Percentiles rank a stretch among this genome's conserved stretches.
Conservation (phyloP, 2,888 invertebrate species). For the Embidobia sp. region DNA sequence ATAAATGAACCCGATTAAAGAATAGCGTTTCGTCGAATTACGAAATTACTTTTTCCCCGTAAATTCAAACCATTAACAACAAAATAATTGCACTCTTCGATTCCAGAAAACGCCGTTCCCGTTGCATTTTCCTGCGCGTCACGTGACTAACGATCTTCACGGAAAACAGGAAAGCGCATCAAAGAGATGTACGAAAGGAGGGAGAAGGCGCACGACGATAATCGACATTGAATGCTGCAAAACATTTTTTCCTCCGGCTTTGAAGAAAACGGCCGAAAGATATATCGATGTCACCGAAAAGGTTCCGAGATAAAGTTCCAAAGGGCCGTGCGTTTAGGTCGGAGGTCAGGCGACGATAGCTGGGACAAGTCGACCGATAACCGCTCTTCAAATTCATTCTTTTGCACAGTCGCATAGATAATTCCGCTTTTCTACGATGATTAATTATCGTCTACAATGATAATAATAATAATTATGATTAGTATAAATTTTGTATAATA, state of each 20-base stretch:
- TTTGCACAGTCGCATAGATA: slow-evolving; percentile 4
- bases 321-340: slow-evolving; percentile 58
- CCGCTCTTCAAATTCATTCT: slow-evolving; percentile 18
- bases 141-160: slow-evolving; percentile 53
- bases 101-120: slow-evolving; percentile 35
- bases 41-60: slow-evolving; percentile 30
- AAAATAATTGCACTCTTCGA: slow-evolving; percentile 36
- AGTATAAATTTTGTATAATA: too few relatives aligned
- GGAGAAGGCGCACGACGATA: slow-evolving; percentile 43
- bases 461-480: too few relatives aligned
- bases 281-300: slow-evolving; percentile 49
- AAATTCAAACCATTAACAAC: slow-evolving; percentile 30
- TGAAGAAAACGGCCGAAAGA: slow-evolving; percentile 34
- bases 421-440: slow-evolving; percentile 4
- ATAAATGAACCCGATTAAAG: slow-evolving; percentile 6
- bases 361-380: slow-evolving; percentile 26
- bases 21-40: slow-evolving; percentile 1
- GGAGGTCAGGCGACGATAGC: slow-evolving; percentile 63
- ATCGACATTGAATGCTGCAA: slow-evolving; percentile 54
- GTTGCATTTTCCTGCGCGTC: slow-evolving; percentile 51
- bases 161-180: slow-evolving; percentile 51
- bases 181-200: slow-evolving; percentile 30
- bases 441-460: too few relatives aligned
- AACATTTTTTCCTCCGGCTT: slow-evolving; percentile 25
- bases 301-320: slow-evolving; percentile 53